Evolutionary conservation across 1,140 invertebrate species (phyloP).

Genomic region (Eurosta solidaginis): DNA sequence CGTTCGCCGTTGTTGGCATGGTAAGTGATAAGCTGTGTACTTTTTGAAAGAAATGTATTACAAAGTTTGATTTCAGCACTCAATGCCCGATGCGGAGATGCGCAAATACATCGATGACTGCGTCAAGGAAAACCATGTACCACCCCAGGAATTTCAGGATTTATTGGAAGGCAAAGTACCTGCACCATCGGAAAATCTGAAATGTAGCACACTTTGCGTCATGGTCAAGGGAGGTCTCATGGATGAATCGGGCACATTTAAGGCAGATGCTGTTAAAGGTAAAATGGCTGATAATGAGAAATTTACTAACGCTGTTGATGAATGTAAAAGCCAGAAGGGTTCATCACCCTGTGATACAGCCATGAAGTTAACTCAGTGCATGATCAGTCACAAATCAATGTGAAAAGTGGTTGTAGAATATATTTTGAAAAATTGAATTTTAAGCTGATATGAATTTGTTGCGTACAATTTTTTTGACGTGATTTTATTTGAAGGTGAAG

Average conservation of each 20-base stretch:
- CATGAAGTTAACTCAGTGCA: constrained; percentile 38
- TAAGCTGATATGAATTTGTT: not conserved
- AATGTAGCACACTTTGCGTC: constrained; percentile 44
- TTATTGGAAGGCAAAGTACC: constrained; percentile 40
- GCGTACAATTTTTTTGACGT: too few relatives aligned
- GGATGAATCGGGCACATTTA: constrained; percentile 40
- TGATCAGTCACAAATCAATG: not conserved
- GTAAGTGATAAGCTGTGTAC: not conserved
- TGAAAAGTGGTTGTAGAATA: not conserved
- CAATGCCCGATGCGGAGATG: not conserved
- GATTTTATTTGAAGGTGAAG: too few relatives aligned
- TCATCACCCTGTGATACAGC: constrained; percentile 47
- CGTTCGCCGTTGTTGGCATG: not conserved
- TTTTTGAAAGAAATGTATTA: not conserved
- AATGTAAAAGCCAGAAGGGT: constrained; percentile 37
- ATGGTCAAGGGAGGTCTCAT: constrained; percentile 43
- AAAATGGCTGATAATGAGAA: not conserved
- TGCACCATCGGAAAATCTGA: constrained; percentile 37
- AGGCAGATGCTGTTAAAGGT: not conserved
- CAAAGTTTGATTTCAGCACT: not conserved
- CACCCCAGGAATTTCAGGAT: constrained; percentile 36
- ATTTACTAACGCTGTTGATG: constrained; percentile 13
- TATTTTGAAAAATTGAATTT: not conserved
- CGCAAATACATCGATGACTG: constrained; percentile 30
- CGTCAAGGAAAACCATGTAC: constrained; percentile 42